Conservation (phyloP, 2,797 vertebrate species). For the Dryobates pubescens region DNA sequence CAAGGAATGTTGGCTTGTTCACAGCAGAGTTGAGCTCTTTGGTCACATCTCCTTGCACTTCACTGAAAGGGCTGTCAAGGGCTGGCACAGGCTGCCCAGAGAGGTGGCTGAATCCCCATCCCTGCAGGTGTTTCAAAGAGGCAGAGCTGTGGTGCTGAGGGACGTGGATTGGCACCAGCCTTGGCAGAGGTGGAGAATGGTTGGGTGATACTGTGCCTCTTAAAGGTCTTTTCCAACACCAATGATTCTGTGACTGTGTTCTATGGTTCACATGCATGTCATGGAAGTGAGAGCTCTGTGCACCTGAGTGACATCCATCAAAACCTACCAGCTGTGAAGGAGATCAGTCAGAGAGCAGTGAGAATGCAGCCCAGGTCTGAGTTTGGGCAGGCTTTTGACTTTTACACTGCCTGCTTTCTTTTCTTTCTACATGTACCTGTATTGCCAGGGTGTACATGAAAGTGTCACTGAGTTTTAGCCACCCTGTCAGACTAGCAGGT, state of each 20-base stretch:
- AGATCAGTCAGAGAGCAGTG: neutral
- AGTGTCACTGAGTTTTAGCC: neutral
- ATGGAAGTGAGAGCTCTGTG: neutral
- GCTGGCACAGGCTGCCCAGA: too few relatives aligned
- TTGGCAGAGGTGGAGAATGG: too few relatives aligned
- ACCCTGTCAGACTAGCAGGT: neutral
- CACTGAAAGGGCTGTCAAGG: too few relatives aligned
- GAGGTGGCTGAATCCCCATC: too few relatives aligned
- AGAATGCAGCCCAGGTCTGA: neutral
- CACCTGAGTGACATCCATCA: neutral
- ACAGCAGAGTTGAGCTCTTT: neutral
- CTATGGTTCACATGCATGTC: too few relatives aligned
- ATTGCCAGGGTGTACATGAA: neutral
- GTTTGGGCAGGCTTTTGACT: neutral
- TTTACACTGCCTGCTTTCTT: neutral
- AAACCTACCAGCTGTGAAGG: neutral
- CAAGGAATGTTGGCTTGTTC: neutral
- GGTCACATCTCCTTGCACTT: neutral
- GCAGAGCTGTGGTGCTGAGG: too few relatives aligned
- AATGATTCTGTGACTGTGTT: too few relatives aligned
- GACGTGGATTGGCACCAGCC: too few relatives aligned
- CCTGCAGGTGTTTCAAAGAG: too few relatives aligned
- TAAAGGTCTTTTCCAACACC: too few relatives aligned
- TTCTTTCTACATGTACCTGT: neutral
- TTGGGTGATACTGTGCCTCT: too few relatives aligned